phyloP scores from a whole-genome alignment of 2,113 vertebrate species.

The Engraulis encrasicolus region DNA sequence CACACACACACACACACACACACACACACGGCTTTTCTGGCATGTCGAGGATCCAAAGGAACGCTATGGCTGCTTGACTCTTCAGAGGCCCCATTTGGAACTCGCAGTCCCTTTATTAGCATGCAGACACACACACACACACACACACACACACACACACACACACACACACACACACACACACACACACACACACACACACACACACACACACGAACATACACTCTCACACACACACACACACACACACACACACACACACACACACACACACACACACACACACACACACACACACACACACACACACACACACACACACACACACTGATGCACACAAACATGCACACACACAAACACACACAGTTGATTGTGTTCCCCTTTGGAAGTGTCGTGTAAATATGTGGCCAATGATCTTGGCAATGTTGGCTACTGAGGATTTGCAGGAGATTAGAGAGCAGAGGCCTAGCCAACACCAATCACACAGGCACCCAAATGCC shows the following conservation, averaged over 20 bases:
- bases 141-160: neutral
- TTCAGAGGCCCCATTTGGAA: neutral
- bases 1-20: neutral
- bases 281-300: neutral
- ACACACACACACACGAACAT: too few species aligned
- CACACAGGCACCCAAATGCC: too few species aligned
- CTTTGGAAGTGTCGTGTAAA: neutral
- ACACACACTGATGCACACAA: neutral
- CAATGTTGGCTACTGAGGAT: neutral
- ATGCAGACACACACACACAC: neutral
- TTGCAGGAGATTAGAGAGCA: neutral
- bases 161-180: neutral
- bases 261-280: too few species aligned
- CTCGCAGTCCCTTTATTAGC: neutral
- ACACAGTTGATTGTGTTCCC: neutral
- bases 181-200: constrained; percentile 3
- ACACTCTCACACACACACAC: too few species aligned
- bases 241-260: neutral
- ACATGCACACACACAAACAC: neutral
- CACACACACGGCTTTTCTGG: neutral
- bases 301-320: constrained; percentile 3
- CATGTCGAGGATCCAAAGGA: neutral
- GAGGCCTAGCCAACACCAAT: neutral
- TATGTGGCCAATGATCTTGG: constrained; percentile 4
- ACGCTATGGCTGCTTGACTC: neutral